Conservation (phyloP, 1,140 invertebrate genomes). For the Drosophila tristis region DNA sequence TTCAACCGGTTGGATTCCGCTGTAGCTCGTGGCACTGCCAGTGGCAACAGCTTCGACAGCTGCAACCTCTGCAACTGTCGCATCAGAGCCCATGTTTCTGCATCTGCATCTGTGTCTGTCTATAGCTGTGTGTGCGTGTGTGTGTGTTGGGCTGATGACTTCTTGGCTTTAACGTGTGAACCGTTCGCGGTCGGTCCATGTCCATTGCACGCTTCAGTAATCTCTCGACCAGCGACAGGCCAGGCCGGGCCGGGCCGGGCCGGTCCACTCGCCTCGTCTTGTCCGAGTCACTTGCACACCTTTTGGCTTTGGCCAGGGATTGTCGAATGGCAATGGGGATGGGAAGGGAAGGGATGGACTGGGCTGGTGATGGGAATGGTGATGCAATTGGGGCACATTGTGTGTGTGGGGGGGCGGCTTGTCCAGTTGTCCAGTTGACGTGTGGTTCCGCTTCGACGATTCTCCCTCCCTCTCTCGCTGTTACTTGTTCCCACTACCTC, state of each 20-base stretch:
- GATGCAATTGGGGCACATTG: slow-evolving; percentile 25
- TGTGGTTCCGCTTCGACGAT: slow-evolving; percentile 74
- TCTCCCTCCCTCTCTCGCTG: slow-evolving; percentile 30
- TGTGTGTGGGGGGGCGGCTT: background rate
- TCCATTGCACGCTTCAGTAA: slow-evolving; percentile 74
- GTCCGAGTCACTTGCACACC: slow-evolving; percentile 52
- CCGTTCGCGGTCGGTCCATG: slow-evolving; percentile 47
- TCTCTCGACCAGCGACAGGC: slow-evolving; percentile 14
- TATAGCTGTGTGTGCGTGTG: too few species aligned
- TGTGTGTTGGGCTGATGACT: slow-evolving; percentile 24
- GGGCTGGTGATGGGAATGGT: slow-evolving; percentile 2
- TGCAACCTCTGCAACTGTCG: slow-evolving; percentile 2
- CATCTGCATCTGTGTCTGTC: slow-evolving; percentile 15
- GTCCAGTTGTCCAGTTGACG: slow-evolving; percentile 60
- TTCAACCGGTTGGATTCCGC: slow-evolving; percentile 37
- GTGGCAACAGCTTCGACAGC: slow-evolving; percentile 16
- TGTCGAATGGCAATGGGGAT: too few species aligned
- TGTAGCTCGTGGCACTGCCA: slow-evolving; percentile 30
- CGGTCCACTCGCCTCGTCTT: background rate
- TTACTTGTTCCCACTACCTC: slow-evolving; percentile 21
- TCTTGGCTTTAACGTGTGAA: slow-evolving; percentile 63
- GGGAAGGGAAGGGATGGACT: too few species aligned
- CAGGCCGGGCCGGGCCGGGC: background rate
- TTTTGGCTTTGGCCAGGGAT: slow-evolving; percentile 14
- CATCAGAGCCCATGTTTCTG: background rate